Evolutionary conservation across 2,797 vertebrate genomes (phyloP).

Genomic region (Coregonus suidteri): DNA sequence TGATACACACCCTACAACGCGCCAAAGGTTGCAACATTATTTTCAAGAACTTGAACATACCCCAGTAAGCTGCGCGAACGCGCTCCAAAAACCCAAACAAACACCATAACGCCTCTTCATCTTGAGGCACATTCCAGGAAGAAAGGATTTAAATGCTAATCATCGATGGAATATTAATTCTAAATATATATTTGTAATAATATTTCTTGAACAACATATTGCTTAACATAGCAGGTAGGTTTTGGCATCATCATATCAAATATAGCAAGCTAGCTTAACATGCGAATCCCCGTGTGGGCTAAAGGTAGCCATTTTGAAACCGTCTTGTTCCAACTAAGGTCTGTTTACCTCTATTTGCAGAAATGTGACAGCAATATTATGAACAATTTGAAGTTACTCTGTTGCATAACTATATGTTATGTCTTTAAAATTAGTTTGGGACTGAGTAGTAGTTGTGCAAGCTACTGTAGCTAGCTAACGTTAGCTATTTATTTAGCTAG

Average conservation of each 20-base stretch:
- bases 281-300: constrained; percentile 58
- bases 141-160: not conserved
- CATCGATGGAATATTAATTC: not conserved
- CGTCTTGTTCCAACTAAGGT: constrained; percentile 72
- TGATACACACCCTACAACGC: not conserved
- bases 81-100: constrained; percentile 6
- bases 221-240: constrained; percentile 32
- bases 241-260: constrained; percentile 9
- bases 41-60: not conserved
- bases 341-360: constrained; percentile 72
- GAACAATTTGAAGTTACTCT: not conserved
- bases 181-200: not conserved
- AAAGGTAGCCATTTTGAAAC: constrained; percentile 79
- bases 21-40: not conserved
- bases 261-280: constrained; percentile 64
- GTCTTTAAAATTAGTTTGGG: not conserved
- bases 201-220: constrained; percentile 3
- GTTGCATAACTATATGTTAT: not conserved
- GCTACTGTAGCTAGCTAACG: not conserved
- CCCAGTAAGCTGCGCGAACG: not conserved
- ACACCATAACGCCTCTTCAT: constrained; percentile 1
- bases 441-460: not conserved
- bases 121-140: not conserved
- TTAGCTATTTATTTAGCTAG: too few species aligned
- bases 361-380: constrained; percentile 46